Base-by-base conservation (phyloP, 2,888 invertebrate species). In the Ichneumoninae sp. region DNA sequence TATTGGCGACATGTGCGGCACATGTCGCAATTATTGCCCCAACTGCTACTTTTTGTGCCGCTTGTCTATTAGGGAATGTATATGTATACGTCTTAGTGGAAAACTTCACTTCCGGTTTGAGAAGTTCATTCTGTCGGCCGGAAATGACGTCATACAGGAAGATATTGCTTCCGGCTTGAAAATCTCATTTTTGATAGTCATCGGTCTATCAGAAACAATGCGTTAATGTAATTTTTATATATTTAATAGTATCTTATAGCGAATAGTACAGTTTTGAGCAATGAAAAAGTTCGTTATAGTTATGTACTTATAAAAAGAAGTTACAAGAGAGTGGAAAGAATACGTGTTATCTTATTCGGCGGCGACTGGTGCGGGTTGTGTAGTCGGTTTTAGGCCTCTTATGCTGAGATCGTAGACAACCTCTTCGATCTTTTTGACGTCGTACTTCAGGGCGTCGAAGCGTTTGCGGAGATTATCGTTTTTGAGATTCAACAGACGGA, bases 391-490 rank as follows among this genome's bases (percentile, higher is more conserved):
- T 7, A 98, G 94, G 0, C 97, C 97, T 33, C 98, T 94, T 87
- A 98, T 97, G 85, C 97, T 97, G 57, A 98, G 95, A 91, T 98
- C 98, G 90, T 98, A 98, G 0, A 97, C 97, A 0, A 98, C 97
- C 93, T 98, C 98, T 92, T 98, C 98, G 19, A 98, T 97, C 93
- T 98, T 98, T 94, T 98, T 98, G 30, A 98, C 96, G 91, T 98
- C 98, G 91, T 98, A 98, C 87, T 98, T 97, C 1, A 98, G 94
- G 0, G 96, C 96, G 94, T 98, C 98, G 90, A 97, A 98, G 16
- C 97, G 95, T 92, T 98, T 98, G 74, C 98, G 95, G 3, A 98
- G 94, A 6, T 96, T 95, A 92, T 98, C 98, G 93, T 98, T 99
- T 94, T 98, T 98, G 71, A 98, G 94, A 92, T 98, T 98, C 16